A percentile compares a stretch with the other conserved stretches of the same genome.
These are phyloP conservation scores for Orientallactaga bullata DNA, from an alignment of 2,113 vertebrate genomes.

Conservation along the genomic window DNA sequence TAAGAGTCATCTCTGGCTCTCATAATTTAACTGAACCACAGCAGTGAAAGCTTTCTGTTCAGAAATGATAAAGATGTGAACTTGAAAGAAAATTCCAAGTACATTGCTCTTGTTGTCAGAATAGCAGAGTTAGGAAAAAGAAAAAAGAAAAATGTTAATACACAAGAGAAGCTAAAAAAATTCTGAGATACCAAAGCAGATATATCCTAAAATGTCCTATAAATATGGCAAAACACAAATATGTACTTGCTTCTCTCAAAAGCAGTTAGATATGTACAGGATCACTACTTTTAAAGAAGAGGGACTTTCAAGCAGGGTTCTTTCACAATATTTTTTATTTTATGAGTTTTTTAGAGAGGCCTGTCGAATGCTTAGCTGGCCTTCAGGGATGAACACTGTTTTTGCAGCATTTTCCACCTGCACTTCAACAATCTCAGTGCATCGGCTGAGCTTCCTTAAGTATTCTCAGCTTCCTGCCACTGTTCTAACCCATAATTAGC, in stretches of 20 bases:
- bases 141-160: background rate
- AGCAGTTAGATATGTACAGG: background rate
- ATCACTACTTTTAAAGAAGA: background rate
- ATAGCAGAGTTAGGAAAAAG: constrained; percentile 49
- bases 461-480: background rate
- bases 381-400: background rate
- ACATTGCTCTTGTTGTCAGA: constrained; percentile 51
- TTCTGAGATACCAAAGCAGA: constrained; percentile 26
- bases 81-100: constrained; percentile 73
- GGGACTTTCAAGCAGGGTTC: background rate
- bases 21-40: constrained; percentile 75
- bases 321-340: background rate
- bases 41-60: constrained; percentile 72
- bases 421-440: background rate
- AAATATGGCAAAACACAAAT: background rate
- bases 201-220: constrained; percentile 18
- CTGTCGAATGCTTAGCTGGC: background rate
- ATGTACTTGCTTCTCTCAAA: constrained; percentile 40
- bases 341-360: background rate
- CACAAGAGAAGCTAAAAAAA: constrained; percentile 35
- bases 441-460: background rate
- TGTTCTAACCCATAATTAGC: background rate
- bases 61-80: constrained; percentile 72
- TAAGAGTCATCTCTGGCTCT: constrained; percentile 70
- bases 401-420: background rate